Conservation (phyloP, 2,797 vertebrate genomes). For the Myotis daubentonii region DNA sequence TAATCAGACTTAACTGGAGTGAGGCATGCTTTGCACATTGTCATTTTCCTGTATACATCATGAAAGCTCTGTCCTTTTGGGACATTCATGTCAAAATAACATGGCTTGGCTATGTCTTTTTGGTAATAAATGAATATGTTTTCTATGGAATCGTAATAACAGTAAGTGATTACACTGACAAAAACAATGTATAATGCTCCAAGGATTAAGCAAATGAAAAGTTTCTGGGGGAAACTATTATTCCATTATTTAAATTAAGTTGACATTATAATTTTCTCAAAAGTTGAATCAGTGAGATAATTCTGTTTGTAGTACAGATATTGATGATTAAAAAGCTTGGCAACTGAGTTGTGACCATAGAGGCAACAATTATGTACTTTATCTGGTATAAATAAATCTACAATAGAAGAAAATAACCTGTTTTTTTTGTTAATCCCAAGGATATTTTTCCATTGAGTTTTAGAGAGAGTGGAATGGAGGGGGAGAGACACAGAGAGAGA, state of each 20-base stretch:
- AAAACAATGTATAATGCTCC: neutral
- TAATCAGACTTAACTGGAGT: neutral
- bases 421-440: neutral
- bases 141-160: neutral
- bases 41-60: slow-evolving; percentile 17
- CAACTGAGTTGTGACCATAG: neutral
- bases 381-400: slow-evolving; percentile 2
- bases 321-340: slow-evolving; percentile 32
- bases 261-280: slow-evolving; percentile 37
- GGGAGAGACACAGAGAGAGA: no score
- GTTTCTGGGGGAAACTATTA: neutral
- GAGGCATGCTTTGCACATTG: slow-evolving; percentile 10
- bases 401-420: neutral
- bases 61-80: neutral
- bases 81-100: slow-evolving; percentile 23
- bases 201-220: neutral
- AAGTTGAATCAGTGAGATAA: slow-evolving; percentile 28
- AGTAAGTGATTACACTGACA: neutral
- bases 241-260: slow-evolving; percentile 31
- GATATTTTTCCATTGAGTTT: no score
- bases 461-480: no score
- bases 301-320: neutral
- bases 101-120: neutral
- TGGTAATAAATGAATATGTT: neutral
- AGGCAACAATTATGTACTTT: neutral